Evolutionary conservation across 2,888 invertebrate species (phyloP).

Genomic region (Agriotes lineatus): DNA sequence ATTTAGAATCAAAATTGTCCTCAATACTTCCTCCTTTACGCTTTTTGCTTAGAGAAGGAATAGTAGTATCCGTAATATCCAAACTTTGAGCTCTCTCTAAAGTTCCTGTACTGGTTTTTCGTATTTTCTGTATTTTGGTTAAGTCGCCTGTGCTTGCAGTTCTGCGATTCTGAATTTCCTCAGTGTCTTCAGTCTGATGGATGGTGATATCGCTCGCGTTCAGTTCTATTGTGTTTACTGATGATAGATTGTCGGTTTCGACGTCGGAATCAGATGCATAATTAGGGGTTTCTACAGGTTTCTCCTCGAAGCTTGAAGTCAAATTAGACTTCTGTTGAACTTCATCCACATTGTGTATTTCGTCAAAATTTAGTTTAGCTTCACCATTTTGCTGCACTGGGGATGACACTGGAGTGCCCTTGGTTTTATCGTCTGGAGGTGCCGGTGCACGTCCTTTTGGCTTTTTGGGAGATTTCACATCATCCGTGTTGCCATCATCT

Average conservation of each 20-base stretch:
- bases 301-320: neutral
- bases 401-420: neutral
- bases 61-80: slow-evolving; percentile 75
- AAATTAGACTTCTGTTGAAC: neutral
- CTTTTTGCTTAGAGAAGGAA: slow-evolving; percentile 67
- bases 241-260: slow-evolving; percentile 65
- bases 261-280: slow-evolving; percentile 69
- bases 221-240: slow-evolving; percentile 77
- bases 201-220: slow-evolving; percentile 82
- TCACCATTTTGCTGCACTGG: neutral
- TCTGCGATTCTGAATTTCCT: slow-evolving; percentile 75
- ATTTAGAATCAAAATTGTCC: slow-evolving; percentile 61
- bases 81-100: slow-evolving; percentile 85
- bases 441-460: slow-evolving; percentile 81
- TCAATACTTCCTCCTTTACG: slow-evolving; percentile 71
- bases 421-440: slow-evolving; percentile 68
- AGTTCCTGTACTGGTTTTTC: slow-evolving; percentile 68
- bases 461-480: slow-evolving; percentile 69
- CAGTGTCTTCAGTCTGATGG: slow-evolving; percentile 75
- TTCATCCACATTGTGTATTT: neutral
- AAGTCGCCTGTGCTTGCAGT: slow-evolving; percentile 85
- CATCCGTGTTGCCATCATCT: slow-evolving; percentile 55
- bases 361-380: neutral
- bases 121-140: slow-evolving; percentile 74
- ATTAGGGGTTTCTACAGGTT: slow-evolving; percentile 9